Conservation (phyloP, 1,140 invertebrate genomes). For the Mya arenaria region DNA sequence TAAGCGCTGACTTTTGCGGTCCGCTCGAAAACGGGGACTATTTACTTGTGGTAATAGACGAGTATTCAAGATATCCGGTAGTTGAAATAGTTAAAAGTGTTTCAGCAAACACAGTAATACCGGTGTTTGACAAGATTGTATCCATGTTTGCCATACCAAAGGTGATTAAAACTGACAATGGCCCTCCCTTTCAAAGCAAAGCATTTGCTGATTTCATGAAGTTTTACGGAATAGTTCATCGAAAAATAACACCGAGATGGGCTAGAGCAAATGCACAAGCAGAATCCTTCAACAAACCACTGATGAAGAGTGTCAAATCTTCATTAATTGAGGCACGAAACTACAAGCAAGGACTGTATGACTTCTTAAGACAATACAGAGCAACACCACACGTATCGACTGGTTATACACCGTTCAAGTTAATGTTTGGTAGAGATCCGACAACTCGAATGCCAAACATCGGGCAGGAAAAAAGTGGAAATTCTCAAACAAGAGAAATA, state of each 20-base stretch:
- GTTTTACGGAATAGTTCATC: constrained; percentile 33
- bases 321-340: constrained; percentile 31
- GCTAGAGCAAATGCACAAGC: constrained; percentile 40
- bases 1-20: constrained; percentile 71
- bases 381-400: not conserved
- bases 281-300: constrained; percentile 58
- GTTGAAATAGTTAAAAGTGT: constrained; percentile 55
- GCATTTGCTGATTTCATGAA: constrained; percentile 25
- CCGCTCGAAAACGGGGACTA: constrained; percentile 65
- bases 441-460: no score
- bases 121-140: constrained; percentile 50
- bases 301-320: constrained; percentile 49
- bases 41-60: constrained; percentile 68
- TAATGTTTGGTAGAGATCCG: no score
- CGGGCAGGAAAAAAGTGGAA: no score
- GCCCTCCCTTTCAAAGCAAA: constrained; percentile 53
- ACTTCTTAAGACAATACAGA: constrained; percentile 20
- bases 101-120: constrained; percentile 17
- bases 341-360: constrained; percentile 43
- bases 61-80: constrained; percentile 67
- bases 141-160: constrained; percentile 51
- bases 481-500: no score
- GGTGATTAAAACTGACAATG: constrained; percentile 61
- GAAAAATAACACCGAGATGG: not conserved
- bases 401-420: constrained; percentile 17